Conservation (phyloP, 2,888 invertebrate genomes). For the Coleophora deauratella region DNA sequence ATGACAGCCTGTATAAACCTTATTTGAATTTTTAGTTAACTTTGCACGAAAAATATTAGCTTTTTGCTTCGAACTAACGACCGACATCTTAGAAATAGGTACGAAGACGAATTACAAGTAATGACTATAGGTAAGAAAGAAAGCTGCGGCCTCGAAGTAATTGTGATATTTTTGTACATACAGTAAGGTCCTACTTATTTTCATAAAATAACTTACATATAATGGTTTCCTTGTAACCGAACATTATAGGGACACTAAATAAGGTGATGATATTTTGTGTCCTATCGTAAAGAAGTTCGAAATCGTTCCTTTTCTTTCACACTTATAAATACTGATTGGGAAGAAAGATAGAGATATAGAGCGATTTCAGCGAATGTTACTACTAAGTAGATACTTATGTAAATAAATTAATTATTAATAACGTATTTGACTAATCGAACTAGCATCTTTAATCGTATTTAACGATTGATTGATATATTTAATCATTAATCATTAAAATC, state of each 20-base stretch:
- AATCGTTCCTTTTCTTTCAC: slow-evolving; percentile 16
- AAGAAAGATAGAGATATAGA: slow-evolving; percentile 3
- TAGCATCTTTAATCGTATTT: slow-evolving; percentile 55
- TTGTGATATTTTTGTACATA: slow-evolving; percentile 75
- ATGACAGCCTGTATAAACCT: too few species aligned
- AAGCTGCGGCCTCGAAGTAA: slow-evolving; percentile 75
- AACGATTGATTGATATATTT: slow-evolving; percentile 51
- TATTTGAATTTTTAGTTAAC: background rate
- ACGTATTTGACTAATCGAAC: slow-evolving; percentile 48
- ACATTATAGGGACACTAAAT: slow-evolving; percentile 30
- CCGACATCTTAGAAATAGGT: slow-evolving; percentile 46
- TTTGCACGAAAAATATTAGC: slow-evolving; percentile 39
- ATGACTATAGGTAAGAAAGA: slow-evolving; percentile 67
- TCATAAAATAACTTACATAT: slow-evolving; percentile 58
- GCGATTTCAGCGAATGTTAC: slow-evolving; percentile 6
- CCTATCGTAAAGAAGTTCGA: slow-evolving; percentile 24
- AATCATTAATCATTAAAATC: slow-evolving; percentile 60
- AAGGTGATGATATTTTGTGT: slow-evolving; percentile 26
- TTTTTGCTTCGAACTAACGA: slow-evolving; percentile 56
- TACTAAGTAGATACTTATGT: slow-evolving; percentile 57
- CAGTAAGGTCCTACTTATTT: slow-evolving; percentile 72
- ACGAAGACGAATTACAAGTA: slow-evolving; percentile 59
- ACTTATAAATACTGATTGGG: too few species aligned
- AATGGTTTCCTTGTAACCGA: slow-evolving; percentile 65
- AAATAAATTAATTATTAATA: slow-evolving; percentile 41